These are phyloP conservation scores for Glareola pratincola DNA, from an alignment of 2,113 vertebrate genomes.

Conservation along the genomic window DNA sequence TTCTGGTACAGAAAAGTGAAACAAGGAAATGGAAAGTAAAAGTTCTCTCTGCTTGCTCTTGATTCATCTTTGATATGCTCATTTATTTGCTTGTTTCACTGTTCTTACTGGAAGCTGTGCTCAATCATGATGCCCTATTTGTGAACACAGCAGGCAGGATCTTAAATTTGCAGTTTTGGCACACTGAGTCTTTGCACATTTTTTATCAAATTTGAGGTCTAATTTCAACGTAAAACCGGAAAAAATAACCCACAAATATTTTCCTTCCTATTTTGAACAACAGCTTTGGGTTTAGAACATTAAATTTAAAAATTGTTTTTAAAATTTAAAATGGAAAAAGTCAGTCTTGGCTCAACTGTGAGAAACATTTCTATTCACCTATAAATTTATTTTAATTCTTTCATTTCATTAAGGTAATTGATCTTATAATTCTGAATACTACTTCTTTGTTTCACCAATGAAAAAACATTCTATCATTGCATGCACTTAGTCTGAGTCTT, in stretches of 20 bases:
- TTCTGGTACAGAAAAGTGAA: neutral
- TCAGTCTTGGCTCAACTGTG: neutral
- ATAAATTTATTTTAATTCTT: neutral
- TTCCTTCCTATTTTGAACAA: neutral
- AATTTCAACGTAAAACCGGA: neutral
- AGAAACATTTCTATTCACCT: neutral
- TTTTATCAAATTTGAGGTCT: neutral
- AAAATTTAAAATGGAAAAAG: neutral
- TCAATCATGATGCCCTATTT: neutral
- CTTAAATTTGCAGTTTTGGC: neutral
- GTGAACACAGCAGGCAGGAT: too few species aligned
- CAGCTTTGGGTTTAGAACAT: neutral
- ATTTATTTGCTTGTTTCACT: neutral
- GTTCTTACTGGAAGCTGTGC: neutral
- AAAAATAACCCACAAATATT: neutral
- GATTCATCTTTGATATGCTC: neutral
- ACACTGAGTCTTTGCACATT: neutral
- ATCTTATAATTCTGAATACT: neutral
- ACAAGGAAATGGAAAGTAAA: neutral
- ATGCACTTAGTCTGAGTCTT: neutral
- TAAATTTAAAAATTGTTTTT: neutral
- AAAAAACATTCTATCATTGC: neutral
- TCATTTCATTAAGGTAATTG: neutral
- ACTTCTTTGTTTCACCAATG: neutral
- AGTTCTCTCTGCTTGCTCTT: neutral